phyloP scores from a whole-genome alignment of 2,113 vertebrate species.

The Clarias magur region DNA sequence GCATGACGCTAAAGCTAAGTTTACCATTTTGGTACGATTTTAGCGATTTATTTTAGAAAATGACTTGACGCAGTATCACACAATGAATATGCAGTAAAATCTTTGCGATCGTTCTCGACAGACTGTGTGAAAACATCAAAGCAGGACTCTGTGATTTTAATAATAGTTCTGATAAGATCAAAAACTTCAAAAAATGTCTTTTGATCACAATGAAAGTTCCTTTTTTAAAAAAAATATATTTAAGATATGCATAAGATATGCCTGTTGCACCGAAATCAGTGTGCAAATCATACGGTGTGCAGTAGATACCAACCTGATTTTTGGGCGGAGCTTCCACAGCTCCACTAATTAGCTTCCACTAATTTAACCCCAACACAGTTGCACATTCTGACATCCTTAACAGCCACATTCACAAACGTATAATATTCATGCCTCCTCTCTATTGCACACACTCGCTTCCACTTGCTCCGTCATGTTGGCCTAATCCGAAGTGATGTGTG shows the following conservation, averaged over 20 bases:
- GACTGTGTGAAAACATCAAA: neutral
- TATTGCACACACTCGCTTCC: conserved; percentile 20
- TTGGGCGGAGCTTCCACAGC: neutral
- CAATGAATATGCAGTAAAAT: neutral
- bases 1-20: neutral
- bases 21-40: neutral
- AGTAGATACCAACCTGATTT: neutral
- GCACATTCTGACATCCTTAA: neutral
- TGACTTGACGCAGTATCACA: neutral
- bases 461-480: conserved; percentile 61
- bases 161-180: neutral
- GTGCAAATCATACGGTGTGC: neutral
- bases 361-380: conserved; percentile 14
- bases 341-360: neutral
- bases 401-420: neutral
- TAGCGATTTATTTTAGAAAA: neutral
- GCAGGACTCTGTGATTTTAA: neutral
- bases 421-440: conserved; percentile 6
- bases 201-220: neutral
- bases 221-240: too few relatives aligned
- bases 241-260: neutral
- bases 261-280: neutral
- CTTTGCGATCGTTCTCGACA: neutral
- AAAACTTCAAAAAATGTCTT: neutral
- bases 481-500: conserved; percentile 72